A percentile compares a stretch with the other conserved stretches of the same genome.
Evolutionary conservation across 2,797 vertebrate genomes (phyloP).

Genomic region (Acrossocheilus fasciatus): DNA sequence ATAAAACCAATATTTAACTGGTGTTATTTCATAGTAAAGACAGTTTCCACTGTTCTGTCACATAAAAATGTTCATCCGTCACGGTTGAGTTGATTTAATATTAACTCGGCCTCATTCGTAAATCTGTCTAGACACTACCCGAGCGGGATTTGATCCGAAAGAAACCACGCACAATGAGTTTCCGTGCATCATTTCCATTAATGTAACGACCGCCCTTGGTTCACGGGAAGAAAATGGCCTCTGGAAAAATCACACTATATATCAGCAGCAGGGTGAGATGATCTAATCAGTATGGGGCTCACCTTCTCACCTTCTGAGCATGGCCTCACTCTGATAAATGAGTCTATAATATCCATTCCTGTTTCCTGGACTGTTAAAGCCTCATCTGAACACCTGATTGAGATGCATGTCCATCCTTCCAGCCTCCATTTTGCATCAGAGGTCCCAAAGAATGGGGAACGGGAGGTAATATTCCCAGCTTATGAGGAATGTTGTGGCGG

Average conservation of each 20-base stretch:
- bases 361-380: slow-evolving; percentile 37
- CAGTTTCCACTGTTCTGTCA: slow-evolving; percentile 1
- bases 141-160: background rate
- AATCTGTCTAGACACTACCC: background rate
- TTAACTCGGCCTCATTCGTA: background rate
- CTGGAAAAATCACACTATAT: slow-evolving; percentile 22
- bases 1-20: background rate
- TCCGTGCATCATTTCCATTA: slow-evolving; percentile 17
- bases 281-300: slow-evolving; percentile 55
- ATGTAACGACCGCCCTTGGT: slow-evolving; percentile 45
- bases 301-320: slow-evolving; percentile 58
- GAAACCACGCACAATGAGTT: slow-evolving; percentile 2
- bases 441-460: slow-evolving; percentile 16
- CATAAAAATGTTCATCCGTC: slow-evolving; percentile 21
- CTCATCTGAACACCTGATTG: slow-evolving; percentile 17
- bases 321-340: slow-evolving; percentile 42
- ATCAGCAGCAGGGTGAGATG: slow-evolving; percentile 15
- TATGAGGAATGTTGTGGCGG: slow-evolving; percentile 8
- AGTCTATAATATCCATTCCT: slow-evolving; percentile 29
- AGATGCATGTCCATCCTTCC: slow-evolving; percentile 18
- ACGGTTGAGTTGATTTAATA: slow-evolving; percentile 20
- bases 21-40: background rate
- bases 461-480: background rate
- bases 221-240: background rate
- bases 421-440: slow-evolving; percentile 36